phyloP scores from a whole-genome alignment of 53 echinoderm and acorn worm species.

The Luidia sarsii region DNA sequence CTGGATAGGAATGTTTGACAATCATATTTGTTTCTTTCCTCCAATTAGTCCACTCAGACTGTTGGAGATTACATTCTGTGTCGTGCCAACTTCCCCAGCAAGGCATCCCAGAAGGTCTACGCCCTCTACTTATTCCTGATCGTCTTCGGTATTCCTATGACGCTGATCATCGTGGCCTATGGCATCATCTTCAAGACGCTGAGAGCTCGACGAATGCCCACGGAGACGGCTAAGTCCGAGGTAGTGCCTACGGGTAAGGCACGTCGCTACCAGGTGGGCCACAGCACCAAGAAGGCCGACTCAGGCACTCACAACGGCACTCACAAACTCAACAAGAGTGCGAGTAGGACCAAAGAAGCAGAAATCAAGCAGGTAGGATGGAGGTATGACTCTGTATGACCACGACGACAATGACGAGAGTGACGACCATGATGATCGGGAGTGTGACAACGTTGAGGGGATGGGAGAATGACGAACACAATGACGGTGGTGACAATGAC shows the following conservation, averaged over 20 bases:
- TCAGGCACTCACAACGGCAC: slow-evolving; percentile 14
- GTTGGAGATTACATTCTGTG: not conserved
- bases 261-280: not conserved
- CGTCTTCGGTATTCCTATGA: slow-evolving; percentile 13
- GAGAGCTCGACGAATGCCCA: slow-evolving; percentile 5
- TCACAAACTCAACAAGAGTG: slow-evolving; percentile 12
- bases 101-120: not conserved
- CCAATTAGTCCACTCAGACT: not conserved
- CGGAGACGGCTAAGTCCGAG: not conserved
- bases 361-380: slow-evolving; percentile 36
- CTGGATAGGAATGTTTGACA: too few relatives aligned
- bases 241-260: slow-evolving; percentile 2
- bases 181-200: slow-evolving; percentile 23
- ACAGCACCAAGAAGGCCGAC: not conserved
- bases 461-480: too few relatives aligned
- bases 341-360: slow-evolving; percentile 22
- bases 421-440: too few relatives aligned
- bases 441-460: too few relatives aligned
- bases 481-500: too few relatives aligned
- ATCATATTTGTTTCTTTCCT: not conserved
- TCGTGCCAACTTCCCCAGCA: not conserved
- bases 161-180: slow-evolving; percentile 20
- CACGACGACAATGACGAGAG: too few relatives aligned
- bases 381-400: too few relatives aligned
- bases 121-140: slow-evolving; percentile 16